A percentile compares a stretch with the other conserved stretches of the same genome.
These are phyloP conservation scores for Cyclargus thomasi DNA, from an alignment of 1,140 invertebrate species.

Conservation along the genomic window DNA sequence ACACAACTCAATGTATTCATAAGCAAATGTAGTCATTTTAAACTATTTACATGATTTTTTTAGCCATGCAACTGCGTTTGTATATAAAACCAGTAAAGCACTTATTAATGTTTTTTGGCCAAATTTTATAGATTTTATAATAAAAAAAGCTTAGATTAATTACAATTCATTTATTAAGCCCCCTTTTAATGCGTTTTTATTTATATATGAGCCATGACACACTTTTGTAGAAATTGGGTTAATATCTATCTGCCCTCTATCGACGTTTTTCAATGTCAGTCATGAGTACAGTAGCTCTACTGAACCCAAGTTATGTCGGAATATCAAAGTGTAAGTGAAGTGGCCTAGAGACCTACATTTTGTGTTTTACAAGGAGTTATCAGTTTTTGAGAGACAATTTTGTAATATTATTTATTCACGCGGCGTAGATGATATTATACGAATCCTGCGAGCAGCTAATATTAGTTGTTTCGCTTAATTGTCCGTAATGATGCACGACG, in stretches of 20 bases:
- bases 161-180: conserved; percentile 14
- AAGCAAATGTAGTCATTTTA: conserved; percentile 68
- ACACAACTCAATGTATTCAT: conserved; percentile 71
- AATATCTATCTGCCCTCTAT: conserved; percentile 70
- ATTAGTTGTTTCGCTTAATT: conserved; percentile 50
- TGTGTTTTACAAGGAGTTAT: conserved; percentile 61
- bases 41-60: conserved; percentile 53
- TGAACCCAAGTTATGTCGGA: conserved; percentile 70
- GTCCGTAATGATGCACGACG: conserved; percentile 67
- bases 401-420: conserved; percentile 46
- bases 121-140: conserved; percentile 10
- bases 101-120: conserved; percentile 30
- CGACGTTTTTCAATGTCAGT: conserved; percentile 75
- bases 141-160: not conserved
- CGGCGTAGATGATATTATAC: conserved; percentile 42
- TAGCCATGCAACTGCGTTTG: conserved; percentile 29
- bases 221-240: conserved; percentile 63
- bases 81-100: conserved; percentile 36
- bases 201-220: conserved; percentile 56
- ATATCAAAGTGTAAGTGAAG: conserved; percentile 74
- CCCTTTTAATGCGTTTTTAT: conserved; percentile 26
- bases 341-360: conserved; percentile 74
- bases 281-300: conserved; percentile 69
- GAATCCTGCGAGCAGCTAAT: conserved; percentile 41
- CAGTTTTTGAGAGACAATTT: conserved; percentile 48